Evolutionary conservation across 2,888 invertebrate species (phyloP).

Genomic region (Torymus texanus): DNA sequence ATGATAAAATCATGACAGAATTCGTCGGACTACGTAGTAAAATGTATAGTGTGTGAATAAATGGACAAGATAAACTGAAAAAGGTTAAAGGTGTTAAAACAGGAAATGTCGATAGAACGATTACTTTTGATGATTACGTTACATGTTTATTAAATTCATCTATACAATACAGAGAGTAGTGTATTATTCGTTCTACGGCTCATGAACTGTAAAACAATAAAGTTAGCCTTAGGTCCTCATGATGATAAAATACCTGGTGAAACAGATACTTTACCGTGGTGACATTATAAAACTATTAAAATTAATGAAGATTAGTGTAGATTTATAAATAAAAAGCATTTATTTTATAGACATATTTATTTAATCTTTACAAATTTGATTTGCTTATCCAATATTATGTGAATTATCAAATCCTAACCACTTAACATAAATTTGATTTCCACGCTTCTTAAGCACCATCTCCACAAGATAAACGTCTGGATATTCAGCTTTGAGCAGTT

Average conservation of each 20-base stretch:
- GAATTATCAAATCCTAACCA: no score
- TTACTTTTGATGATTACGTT: constrained; percentile 4
- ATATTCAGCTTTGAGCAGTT: neutral
- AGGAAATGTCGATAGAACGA: neutral
- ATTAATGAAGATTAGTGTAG: no score
- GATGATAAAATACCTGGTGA: neutral
- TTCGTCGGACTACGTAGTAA: no score
- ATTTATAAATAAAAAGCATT: no score
- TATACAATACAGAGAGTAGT: neutral
- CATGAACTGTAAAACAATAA: neutral
- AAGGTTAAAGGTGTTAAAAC: constrained; percentile 49
- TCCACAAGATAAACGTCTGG: neutral
- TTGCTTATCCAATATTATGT: no score
- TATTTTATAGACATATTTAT: no score
- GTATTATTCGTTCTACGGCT: constrained; percentile 5
- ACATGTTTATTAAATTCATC: constrained; percentile 27
- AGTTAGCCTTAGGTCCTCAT: constrained; percentile 9
- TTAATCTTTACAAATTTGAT: no score
- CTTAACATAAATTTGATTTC: no score
- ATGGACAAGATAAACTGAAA: constrained; percentile 26
- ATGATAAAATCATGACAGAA: no score
- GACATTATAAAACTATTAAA: no score
- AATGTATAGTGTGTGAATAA: neutral
- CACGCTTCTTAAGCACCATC: no score
- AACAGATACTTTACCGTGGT: no score